Percentiles rank a stretch among this genome's conserved stretches.
Evolutionary conservation across 2,888 invertebrate genomes (phyloP).

Genomic region (Eurois occulta): DNA sequence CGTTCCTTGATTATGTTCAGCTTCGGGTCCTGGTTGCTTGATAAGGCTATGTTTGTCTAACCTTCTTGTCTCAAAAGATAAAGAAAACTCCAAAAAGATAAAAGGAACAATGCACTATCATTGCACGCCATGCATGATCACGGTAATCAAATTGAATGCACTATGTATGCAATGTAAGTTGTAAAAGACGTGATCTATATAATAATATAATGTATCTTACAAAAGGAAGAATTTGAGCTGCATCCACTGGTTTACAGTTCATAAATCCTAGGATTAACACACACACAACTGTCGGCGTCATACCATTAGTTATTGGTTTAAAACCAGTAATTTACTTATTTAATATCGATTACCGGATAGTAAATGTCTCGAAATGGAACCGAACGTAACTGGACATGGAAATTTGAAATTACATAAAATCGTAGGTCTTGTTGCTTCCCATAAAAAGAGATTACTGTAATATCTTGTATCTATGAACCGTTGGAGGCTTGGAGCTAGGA

Average conservation of each 20-base stretch:
- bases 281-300: background rate
- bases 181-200: background rate
- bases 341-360: slow-evolving; percentile 39
- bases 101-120: background rate
- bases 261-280: slow-evolving; percentile 35
- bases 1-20: background rate
- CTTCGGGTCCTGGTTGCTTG: background rate
- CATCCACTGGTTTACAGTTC: slow-evolving; percentile 6
- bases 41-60: slow-evolving; percentile 9
- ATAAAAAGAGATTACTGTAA: slow-evolving; percentile 22
- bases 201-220: slow-evolving; percentile 5
- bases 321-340: slow-evolving; percentile 29
- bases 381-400: slow-evolving; percentile 9
- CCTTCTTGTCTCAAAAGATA: slow-evolving; percentile 4
- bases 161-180: background rate
- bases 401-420: slow-evolving; percentile 8
- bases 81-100: slow-evolving; percentile 25
- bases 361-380: slow-evolving; percentile 32
- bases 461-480: slow-evolving; percentile 2
- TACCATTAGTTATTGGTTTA: slow-evolving; percentile 26
- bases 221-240: background rate
- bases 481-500: background rate
- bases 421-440: slow-evolving; percentile 27
- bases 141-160: background rate
- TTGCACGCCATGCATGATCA: background rate